Evolutionary conservation across 2,888 invertebrate species (phyloP).

Genomic region (Toxonevra muliebris): DNA sequence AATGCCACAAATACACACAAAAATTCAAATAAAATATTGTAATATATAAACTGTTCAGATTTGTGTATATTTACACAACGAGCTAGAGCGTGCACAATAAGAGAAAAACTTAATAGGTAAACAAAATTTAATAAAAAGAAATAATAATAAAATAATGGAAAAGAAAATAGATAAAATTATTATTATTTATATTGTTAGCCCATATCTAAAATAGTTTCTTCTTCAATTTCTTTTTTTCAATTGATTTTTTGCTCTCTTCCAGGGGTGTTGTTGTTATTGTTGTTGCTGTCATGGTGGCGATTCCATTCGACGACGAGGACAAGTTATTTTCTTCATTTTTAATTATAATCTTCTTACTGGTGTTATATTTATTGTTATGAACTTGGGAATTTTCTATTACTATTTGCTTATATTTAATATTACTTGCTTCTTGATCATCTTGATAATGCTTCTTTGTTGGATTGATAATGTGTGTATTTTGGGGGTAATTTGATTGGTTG

Average conservation of each 20-base stretch:
- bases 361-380: background rate
- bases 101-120: no score
- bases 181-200: background rate
- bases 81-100: background rate
- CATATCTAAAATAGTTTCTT: conserved; percentile 23
- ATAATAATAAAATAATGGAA: background rate
- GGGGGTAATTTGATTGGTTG: no score
- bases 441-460: conserved; percentile 18
- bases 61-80: background rate
- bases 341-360: background rate
- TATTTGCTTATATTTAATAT: conserved; percentile 22
- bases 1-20: no score
- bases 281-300: background rate
- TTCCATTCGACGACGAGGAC: background rate
- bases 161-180: background rate
- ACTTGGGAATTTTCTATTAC: conserved; percentile 16
- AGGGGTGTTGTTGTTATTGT: background rate
- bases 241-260: background rate
- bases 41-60: background rate
- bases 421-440: conserved; percentile 21
- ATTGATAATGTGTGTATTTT: no score
- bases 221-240: conserved; percentile 22
- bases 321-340: background rate
- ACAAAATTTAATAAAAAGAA: no score
- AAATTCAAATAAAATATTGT: background rate